Conservation (phyloP, 2,797 vertebrate species). For the Poecile montanus region DNA sequence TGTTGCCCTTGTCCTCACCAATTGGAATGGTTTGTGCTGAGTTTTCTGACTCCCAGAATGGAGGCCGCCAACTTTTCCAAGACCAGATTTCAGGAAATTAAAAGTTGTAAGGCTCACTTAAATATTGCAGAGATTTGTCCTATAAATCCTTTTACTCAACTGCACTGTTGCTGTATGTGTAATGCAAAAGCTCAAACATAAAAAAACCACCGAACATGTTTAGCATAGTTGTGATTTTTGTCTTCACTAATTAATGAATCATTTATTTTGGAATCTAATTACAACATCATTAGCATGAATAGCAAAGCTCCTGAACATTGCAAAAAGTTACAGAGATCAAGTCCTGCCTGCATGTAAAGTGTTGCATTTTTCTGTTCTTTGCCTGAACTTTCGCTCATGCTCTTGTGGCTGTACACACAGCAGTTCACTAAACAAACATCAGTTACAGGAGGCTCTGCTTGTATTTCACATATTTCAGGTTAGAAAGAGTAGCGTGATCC, state of each 20-base stretch:
- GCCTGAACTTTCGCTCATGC: not conserved
- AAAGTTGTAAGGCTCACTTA: not conserved
- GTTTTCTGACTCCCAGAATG: not conserved
- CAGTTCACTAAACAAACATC: not conserved
- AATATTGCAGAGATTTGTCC: not conserved
- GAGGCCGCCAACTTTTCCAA: not conserved
- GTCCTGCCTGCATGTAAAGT: not conserved
- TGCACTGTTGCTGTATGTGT: not conserved
- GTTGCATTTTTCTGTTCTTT: not conserved
- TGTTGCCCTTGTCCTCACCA: not conserved
- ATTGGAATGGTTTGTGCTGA: not conserved
- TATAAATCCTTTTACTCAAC: not conserved
- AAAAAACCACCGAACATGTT: not conserved
- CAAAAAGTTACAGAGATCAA: not conserved
- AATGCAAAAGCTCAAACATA: not conserved
- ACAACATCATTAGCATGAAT: not conserved
- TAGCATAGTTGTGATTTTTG: not conserved
- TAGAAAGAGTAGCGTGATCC: slow-evolving; percentile 18
- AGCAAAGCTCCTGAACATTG: not conserved
- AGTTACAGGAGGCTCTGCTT: not conserved
- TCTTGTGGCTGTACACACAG: not conserved
- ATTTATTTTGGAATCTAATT: slow-evolving; percentile 2
- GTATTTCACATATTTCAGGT: not conserved
- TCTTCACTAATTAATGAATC: not conserved
- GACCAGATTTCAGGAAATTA: not conserved